A percentile compares a stretch with the other conserved stretches of the same genome.
Evolutionary conservation across 2,113 vertebrate genomes (phyloP).

Genomic region (Neolamprologus tretocephalus): DNA sequence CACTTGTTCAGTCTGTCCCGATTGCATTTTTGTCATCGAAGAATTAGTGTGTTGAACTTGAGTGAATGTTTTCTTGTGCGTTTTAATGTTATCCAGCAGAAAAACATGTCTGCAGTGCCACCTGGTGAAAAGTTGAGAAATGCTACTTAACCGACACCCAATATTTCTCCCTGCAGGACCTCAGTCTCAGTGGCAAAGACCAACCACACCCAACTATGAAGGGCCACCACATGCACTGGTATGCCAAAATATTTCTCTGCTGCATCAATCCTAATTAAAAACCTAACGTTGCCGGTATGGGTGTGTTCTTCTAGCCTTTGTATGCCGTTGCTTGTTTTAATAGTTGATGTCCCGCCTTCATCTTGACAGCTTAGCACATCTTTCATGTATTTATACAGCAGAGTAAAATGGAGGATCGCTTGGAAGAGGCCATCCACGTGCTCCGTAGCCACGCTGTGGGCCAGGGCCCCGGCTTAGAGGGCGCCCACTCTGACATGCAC

Average conservation of each 20-base stretch:
- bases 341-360: neutral
- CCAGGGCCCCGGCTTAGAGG: constrained; percentile 71
- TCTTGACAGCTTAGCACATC: neutral
- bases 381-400: constrained; percentile 61
- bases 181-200: constrained; percentile 90
- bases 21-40: constrained; percentile 4
- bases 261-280: neutral
- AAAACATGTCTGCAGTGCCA: constrained; percentile 47
- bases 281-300: neutral
- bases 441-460: constrained; percentile 93
- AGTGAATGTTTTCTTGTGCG: neutral
- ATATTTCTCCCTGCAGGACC: constrained; percentile 62
- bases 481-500: constrained; percentile 80
- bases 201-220: constrained; percentile 88
- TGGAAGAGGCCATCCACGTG: constrained; percentile 97
- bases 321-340: neutral
- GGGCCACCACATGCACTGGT: constrained; percentile 89
- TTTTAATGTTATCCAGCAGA: neutral
- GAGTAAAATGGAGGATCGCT: constrained; percentile 95
- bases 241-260: constrained; percentile 32
- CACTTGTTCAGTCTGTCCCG: constrained; percentile 2
- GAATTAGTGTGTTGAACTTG: neutral
- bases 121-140: constrained; percentile 48
- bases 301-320: neutral
- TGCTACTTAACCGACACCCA: neutral